phyloP scores from a whole-genome alignment of 2,797 vertebrate genomes.

The Neosilurus hyrtlii region DNA sequence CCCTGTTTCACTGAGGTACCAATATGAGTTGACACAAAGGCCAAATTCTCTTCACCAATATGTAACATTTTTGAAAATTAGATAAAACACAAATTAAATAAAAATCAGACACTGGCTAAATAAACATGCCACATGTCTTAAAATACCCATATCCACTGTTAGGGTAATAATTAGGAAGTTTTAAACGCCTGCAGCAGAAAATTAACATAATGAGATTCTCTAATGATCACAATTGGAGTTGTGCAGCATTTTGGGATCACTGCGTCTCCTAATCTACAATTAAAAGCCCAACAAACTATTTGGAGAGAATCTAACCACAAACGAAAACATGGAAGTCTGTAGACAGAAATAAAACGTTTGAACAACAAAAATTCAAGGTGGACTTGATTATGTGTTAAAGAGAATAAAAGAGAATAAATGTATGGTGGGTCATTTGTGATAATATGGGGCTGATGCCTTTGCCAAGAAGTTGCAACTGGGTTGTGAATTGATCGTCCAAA shows the following conservation, averaged over 20 bases:
- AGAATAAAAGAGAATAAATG: not conserved
- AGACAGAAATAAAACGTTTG: not conserved
- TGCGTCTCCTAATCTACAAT: not conserved
- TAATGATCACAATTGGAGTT: not conserved
- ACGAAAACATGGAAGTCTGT: too few species aligned
- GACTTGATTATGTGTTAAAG: not conserved
- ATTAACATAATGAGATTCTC: not conserved
- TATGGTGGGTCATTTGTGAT: not conserved
- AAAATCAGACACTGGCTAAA: not conserved
- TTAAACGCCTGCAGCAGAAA: not conserved
- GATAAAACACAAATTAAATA: not conserved
- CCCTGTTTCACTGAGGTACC: not conserved
- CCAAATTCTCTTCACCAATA: not conserved
- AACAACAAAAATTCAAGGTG: not conserved
- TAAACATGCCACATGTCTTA: not conserved
- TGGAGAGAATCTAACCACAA: not conserved
- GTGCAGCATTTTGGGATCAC: not conserved
- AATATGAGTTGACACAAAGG: not conserved
- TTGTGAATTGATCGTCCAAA: not conserved
- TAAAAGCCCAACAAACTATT: not conserved
- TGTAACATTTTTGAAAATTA: not conserved
- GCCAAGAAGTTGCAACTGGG: not conserved
- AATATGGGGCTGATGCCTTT: not conserved
- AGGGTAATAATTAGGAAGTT: not conserved
- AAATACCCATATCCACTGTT: not conserved